Conservation (phyloP, 2,888 invertebrate species). For the Agrenia bidenticulata region DNA sequence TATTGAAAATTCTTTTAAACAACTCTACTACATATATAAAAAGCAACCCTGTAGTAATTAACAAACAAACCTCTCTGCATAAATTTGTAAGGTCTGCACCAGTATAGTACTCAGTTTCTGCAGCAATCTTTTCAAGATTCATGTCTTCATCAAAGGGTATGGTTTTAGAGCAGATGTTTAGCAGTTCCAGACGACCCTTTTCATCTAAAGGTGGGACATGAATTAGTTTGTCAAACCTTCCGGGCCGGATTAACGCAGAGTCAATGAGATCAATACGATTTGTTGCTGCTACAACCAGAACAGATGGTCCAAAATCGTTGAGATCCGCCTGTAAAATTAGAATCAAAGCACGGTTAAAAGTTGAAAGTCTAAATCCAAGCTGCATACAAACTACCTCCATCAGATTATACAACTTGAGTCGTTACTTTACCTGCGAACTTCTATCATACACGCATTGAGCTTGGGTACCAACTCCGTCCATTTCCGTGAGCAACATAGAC, state of each 20-base stretch:
- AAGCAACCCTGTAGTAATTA: not conserved
- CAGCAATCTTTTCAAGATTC: constrained; percentile 58
- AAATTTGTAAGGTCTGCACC: constrained; percentile 67
- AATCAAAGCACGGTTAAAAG: too few species aligned
- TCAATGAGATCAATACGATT: constrained; percentile 67
- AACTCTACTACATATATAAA: not conserved
- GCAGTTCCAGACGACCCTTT: constrained; percentile 59
- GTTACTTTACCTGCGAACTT: not conserved
- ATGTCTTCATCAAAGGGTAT: constrained; percentile 59
- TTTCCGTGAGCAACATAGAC: constrained; percentile 65
- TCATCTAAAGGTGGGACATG: constrained; percentile 64
- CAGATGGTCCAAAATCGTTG: constrained; percentile 53
- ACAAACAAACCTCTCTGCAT: constrained; percentile 61
- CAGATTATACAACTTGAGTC: too few species aligned
- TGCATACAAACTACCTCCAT: too few species aligned
- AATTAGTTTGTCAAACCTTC: constrained; percentile 65
- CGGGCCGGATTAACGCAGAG: constrained; percentile 65
- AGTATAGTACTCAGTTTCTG: constrained; percentile 60
- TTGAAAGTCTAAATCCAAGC: too few species aligned
- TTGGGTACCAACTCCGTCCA: constrained; percentile 64
- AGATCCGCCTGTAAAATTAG: constrained; percentile 8
- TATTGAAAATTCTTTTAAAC: constrained; percentile 29
- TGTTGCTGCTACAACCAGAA: constrained; percentile 66
- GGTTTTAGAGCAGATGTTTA: constrained; percentile 58
- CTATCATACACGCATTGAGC: not conserved